Evolutionary conservation across 2,113 vertebrate genomes (phyloP).

Genomic region (Bucco capensis): DNA sequence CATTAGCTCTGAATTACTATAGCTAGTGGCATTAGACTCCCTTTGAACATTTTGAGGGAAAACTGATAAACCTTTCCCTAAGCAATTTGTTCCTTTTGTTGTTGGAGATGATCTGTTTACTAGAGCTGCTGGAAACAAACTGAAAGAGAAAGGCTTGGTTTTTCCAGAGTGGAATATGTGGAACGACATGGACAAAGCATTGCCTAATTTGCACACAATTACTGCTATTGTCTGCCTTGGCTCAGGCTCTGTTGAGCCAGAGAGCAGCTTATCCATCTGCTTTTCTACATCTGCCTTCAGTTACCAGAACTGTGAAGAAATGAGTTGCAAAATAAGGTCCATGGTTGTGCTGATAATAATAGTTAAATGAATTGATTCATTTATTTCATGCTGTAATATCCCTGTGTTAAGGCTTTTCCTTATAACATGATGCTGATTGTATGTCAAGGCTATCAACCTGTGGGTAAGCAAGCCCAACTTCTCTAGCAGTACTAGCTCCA

Average conservation of each 20-base stretch:
- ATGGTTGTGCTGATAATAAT: neutral
- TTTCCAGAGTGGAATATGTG: neutral
- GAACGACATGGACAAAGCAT: accelerated
- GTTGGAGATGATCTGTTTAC: conserved; percentile 42
- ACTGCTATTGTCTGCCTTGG: neutral
- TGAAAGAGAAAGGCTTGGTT: conserved; percentile 4
- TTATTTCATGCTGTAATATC: neutral
- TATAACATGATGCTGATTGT: neutral
- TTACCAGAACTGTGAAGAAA: neutral
- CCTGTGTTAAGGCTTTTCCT: neutral
- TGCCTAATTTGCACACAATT: conserved; percentile 40
- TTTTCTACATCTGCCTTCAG: neutral
- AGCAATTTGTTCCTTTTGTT: conserved; percentile 12
- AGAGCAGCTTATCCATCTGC: neutral
- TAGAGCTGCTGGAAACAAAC: neutral
- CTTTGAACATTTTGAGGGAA: neutral
- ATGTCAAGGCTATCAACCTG: neutral
- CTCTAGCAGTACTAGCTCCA: neutral
- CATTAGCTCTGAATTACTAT: neutral
- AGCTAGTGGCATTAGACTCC: neutral
- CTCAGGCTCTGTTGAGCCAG: neutral
- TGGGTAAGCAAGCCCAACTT: neutral
- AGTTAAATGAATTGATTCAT: too few species aligned
- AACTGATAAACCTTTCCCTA: neutral
- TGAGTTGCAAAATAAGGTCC: neutral